phyloP scores from a whole-genome alignment of 2,797 vertebrate species.

The Enteromius viviparus region DNA sequence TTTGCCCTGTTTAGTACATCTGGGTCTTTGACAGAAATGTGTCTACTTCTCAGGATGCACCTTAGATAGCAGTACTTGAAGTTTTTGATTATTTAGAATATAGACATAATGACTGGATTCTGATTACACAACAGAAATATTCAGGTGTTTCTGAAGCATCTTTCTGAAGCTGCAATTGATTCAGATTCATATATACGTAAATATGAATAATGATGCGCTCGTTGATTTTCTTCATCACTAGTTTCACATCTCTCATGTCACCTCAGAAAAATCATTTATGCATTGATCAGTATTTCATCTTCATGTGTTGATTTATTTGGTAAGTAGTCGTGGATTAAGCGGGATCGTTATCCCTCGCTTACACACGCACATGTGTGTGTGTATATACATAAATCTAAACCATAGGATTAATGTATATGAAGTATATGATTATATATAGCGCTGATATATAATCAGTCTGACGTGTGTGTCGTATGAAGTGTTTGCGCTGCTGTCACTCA shows the following conservation, averaged over 20 bases:
- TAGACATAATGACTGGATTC: neutral
- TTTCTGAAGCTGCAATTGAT: neutral
- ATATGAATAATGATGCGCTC: neutral
- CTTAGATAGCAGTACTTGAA: too few species aligned
- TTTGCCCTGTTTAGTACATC: too few species aligned
- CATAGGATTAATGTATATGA: conserved; percentile 7
- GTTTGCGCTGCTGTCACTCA: conserved; percentile 43
- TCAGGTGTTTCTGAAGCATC: neutral
- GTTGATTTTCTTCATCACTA: neutral
- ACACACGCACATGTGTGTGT: neutral
- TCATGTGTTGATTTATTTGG: neutral
- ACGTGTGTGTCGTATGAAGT: conserved; percentile 6
- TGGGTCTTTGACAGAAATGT: neutral
- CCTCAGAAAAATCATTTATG: neutral
- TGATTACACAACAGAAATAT: neutral
- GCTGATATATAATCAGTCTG: conserved; percentile 21
- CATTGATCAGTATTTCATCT: neutral
- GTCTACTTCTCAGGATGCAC: too few species aligned
- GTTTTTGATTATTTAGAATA: neutral
- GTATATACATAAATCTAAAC: conserved; percentile 11
- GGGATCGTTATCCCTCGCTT: neutral
- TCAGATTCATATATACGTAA: neutral
- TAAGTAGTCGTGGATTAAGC: conserved; percentile 14
- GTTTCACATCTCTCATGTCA: neutral
- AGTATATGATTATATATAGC: conserved; percentile 14